These are phyloP conservation scores for Homarus gammarus DNA, from an alignment of 2,888 invertebrate species.

Conservation along the genomic window DNA sequence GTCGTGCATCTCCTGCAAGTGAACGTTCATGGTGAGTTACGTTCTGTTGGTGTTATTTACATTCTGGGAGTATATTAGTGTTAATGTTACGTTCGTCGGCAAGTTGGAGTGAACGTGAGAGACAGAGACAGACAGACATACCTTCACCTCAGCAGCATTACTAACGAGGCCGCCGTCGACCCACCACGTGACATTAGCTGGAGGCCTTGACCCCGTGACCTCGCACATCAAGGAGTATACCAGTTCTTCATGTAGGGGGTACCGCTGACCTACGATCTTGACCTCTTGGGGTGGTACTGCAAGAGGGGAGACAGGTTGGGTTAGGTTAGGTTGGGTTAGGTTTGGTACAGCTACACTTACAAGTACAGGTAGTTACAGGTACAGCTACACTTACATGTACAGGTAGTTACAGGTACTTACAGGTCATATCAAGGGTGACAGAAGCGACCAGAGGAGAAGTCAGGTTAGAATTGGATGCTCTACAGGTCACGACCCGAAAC, in stretches of 20 bases:
- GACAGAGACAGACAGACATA: no score
- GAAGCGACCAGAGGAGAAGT: conserved; percentile 61
- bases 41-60: no score
- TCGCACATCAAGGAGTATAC: conserved; percentile 16
- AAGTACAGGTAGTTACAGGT: no score
- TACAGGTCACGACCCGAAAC: conserved; percentile 58
- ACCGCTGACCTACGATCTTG: not conserved
- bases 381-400: no score
- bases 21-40: no score
- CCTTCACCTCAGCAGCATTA: no score
- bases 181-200: conserved; percentile 43
- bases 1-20: conserved; percentile 36
- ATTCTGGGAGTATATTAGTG: no score
- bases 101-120: no score
- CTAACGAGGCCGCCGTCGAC: conserved; percentile 17
- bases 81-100: no score
- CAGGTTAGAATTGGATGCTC: conserved; percentile 66
- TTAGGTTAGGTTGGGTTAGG: not conserved
- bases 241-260: conserved; percentile 5
- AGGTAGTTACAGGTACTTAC: no score
- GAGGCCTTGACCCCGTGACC: conserved; percentile 32
- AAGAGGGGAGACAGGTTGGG: not conserved
- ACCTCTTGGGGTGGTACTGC: conserved; percentile 41
- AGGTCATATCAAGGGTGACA: conserved; percentile 66
- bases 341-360: not conserved